Evolutionary conservation across 2,888 invertebrate genomes (phyloP), one percentile per base, ranked within the genome.

Genomic region (Agrotis puta): DNA sequence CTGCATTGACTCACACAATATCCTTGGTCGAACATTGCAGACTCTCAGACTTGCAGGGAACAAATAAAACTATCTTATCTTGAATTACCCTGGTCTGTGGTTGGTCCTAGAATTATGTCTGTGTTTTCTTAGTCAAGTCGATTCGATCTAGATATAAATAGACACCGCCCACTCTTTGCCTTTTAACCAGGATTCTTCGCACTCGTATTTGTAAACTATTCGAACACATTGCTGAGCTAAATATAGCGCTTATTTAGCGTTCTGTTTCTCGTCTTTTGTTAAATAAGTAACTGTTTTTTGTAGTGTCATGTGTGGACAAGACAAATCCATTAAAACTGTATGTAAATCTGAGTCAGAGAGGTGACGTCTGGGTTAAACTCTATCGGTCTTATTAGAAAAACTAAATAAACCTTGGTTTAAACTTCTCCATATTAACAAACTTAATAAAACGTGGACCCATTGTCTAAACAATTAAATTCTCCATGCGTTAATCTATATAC

Each of bases 21-120:
- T 39, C 50, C 39, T 47, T 39, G 22, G 16, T 7, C 13, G 9
- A 43, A 33, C 43, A 56, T 70, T 43, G 16, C 64, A 73, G 50
- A 54, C 22, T 70, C 63, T 53, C n/a, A 7, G 27, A 43, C 27
- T 33, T n/a, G 14, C 47, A 27, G 22, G 43, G 27, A 27, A 56
- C 56, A 13, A 71, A 64, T 72, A 74, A 72, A 74, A 51, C 45
- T 57, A 24, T 51, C 54, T 74, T 74, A 74, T 59, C 58, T 53
- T 16, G 22, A 74, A 58, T 24, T 47, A 74, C 51, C 4, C 24
- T 27, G 47, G 18, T 74, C 45, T 54, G 27, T 5, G 53, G 20
- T 75, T 51, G 16, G 50, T 24, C 24, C 70, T 62, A 62, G 61
- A 56, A 50, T 39, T 18, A 69, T 51, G 24, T 70, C 61, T 27